phyloP scores from a whole-genome alignment of 2,113 vertebrate species.

The Semnornis frantzii region DNA sequence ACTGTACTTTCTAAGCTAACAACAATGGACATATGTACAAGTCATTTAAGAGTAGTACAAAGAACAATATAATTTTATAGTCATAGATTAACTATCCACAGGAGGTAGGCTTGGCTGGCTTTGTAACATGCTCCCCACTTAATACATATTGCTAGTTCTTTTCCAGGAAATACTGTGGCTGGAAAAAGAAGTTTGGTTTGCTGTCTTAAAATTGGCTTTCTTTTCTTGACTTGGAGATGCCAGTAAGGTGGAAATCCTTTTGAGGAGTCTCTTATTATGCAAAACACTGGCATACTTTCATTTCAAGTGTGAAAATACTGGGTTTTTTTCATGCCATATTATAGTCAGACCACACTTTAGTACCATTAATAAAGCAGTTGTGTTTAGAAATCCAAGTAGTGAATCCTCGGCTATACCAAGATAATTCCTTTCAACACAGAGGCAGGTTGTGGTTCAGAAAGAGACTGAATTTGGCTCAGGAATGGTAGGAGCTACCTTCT shows the following conservation, averaged over 20 bases:
- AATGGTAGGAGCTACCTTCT: not conserved
- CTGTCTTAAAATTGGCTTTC: not conserved
- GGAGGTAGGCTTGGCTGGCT: not conserved
- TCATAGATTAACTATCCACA: not conserved
- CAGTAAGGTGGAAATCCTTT: constrained; percentile 6
- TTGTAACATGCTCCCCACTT: not conserved
- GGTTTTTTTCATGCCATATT: not conserved
- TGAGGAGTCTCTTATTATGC: not conserved
- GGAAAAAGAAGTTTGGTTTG: not conserved
- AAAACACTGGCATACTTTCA: not conserved
- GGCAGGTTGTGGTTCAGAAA: not conserved
- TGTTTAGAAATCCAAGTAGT: not conserved
- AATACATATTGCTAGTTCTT: not conserved
- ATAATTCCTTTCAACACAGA: not conserved
- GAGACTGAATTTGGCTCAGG: not conserved
- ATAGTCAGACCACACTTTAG: not conserved
- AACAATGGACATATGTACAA: not conserved
- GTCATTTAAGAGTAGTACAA: constrained; percentile 2
- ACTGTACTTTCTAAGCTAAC: not conserved
- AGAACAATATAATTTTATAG: not conserved
- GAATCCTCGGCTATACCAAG: not conserved
- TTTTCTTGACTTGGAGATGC: not conserved
- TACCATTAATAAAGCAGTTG: not conserved
- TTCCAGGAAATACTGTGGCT: constrained; percentile 32
- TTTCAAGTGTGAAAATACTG: not conserved